These are phyloP conservation scores for Corvus cornix DNA, from an alignment of 2,113 vertebrate genomes.

Conservation along the genomic window DNA sequence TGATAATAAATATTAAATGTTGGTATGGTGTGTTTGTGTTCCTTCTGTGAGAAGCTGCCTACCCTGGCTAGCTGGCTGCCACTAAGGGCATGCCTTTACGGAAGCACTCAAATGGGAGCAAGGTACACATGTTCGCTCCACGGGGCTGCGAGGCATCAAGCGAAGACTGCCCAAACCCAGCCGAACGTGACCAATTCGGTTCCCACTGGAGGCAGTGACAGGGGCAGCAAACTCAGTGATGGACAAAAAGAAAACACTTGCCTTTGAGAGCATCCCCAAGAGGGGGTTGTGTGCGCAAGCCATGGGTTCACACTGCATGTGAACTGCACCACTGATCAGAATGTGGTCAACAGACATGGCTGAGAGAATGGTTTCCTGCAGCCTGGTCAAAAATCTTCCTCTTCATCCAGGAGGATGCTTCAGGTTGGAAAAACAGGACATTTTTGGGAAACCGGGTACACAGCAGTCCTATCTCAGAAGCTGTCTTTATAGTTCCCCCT, in stretches of 20 bases:
- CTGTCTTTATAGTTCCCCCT: not conserved
- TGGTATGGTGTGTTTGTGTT: not conserved
- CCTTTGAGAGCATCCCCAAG: not conserved
- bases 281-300: not conserved
- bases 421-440: not conserved
- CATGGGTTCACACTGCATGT: accelerated
- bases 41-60: not conserved
- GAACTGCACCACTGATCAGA: not conserved
- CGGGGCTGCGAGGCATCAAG: not conserved
- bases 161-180: not conserved
- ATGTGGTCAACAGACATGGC: not conserved
- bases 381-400: not conserved
- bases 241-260: not conserved
- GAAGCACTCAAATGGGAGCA: not conserved
- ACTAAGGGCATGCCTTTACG: not conserved
- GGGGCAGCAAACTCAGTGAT: not conserved
- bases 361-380: not conserved
- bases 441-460: not conserved
- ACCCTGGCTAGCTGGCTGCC: not conserved
- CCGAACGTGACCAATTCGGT: accelerated
- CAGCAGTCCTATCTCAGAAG: not conserved
- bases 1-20: not conserved
- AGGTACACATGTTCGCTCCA: not conserved
- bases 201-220: not conserved
- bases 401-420: not conserved